Percentiles rank a stretch among this genome's conserved stretches.
These are phyloP conservation scores for Charadrius vociferus DNA, from an alignment of 2,113 vertebrate species.

Conservation along the genomic window DNA sequence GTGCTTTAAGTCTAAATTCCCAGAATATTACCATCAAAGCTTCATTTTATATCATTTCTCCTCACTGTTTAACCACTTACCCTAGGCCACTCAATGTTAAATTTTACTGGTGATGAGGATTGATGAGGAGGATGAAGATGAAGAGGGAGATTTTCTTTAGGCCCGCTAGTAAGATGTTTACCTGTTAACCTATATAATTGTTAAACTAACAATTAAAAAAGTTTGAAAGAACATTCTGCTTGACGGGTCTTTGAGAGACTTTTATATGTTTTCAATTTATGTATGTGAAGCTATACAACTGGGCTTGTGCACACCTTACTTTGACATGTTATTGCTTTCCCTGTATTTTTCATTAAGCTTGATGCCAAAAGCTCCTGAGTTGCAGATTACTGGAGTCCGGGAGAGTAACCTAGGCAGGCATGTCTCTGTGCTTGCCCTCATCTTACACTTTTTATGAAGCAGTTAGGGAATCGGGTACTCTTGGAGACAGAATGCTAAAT, in stretches of 20 bases:
- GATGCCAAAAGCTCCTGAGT: slow-evolving; percentile 19
- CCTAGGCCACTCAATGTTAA: neutral
- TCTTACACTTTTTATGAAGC: slow-evolving; percentile 27
- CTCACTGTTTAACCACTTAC: neutral
- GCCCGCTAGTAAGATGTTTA: neutral
- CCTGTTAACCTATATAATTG: neutral
- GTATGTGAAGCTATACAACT: neutral
- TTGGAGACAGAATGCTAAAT: slow-evolving; percentile 44
- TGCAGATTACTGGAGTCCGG: neutral
- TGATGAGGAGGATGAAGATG: neutral
- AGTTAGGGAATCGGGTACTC: slow-evolving; percentile 30
- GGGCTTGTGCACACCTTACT: neutral
- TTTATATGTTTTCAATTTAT: neutral
- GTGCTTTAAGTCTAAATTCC: neutral
- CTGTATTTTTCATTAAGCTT: slow-evolving; percentile 52
- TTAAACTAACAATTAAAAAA: neutral
- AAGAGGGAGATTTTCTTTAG: neutral
- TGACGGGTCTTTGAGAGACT: neutral
- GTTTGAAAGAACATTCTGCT: neutral
- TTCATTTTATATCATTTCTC: neutral
- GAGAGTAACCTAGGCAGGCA: neutral
- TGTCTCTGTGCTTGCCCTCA: neutral
- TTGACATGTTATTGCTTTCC: slow-evolving; percentile 22
- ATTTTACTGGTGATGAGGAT: neutral
- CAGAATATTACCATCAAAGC: neutral